phyloP scores from a whole-genome alignment of 2,797 vertebrate genomes.

The Mionectes olivaceus region DNA sequence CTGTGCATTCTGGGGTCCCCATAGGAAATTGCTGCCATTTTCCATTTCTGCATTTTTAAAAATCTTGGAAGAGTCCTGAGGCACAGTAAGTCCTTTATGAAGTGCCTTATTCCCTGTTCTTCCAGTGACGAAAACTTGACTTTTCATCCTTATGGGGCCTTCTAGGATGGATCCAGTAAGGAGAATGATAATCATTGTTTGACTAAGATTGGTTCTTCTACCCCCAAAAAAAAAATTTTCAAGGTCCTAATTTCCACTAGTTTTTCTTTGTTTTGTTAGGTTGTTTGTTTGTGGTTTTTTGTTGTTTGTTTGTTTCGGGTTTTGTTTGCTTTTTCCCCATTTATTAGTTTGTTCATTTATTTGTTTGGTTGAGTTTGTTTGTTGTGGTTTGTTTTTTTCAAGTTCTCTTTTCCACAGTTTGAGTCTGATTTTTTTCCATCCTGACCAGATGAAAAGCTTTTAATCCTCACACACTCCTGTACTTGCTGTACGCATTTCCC shows the following conservation, averaged over 20 bases:
- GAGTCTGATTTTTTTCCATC: background rate
- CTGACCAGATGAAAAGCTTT: background rate
- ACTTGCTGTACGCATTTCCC: background rate
- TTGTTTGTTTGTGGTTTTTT: background rate
- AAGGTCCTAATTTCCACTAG: background rate
- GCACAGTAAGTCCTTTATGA: background rate
- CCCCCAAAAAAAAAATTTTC: background rate
- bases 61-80: background rate
- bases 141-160: background rate
- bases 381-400: background rate
- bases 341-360: background rate
- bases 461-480: background rate
- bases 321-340: background rate
- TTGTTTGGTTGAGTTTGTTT: background rate
- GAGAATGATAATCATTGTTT: background rate
- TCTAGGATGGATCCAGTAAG: background rate
- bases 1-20: background rate
- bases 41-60: slow-evolving; percentile 17
- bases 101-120: background rate
- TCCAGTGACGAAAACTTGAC: background rate
- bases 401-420: background rate
- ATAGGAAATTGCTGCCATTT: slow-evolving; percentile 57
- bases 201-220: background rate
- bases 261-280: background rate
- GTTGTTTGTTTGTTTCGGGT: too few relatives aligned